phyloP scores from a whole-genome alignment of 2,888 invertebrate species.

The Lycia hirtaria region DNA sequence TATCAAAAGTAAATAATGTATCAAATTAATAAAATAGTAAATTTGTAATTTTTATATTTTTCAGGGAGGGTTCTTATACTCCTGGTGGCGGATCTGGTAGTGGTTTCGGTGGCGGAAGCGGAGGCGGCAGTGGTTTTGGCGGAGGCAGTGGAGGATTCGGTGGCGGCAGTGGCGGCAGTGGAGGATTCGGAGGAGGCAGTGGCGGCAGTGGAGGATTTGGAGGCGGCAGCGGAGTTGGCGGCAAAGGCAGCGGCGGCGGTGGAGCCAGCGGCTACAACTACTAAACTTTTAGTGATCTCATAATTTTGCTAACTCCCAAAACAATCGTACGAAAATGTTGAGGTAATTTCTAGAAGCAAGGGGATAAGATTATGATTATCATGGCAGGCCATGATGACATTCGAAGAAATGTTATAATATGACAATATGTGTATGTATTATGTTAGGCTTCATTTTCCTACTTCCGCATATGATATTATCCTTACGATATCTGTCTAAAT shows the following conservation, averaged over 20 bases:
- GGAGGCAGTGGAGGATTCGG: constrained; percentile 42
- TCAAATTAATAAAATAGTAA: too few species aligned
- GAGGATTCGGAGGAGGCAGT: constrained; percentile 45
- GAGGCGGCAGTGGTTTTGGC: constrained; percentile 34
- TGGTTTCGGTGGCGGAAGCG: constrained; percentile 42
- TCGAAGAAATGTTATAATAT: too few species aligned
- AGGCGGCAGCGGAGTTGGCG: constrained; percentile 38
- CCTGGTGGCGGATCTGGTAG: constrained; percentile 45
- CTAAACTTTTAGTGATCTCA: constrained; percentile 59
- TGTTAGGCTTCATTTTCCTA: too few species aligned
- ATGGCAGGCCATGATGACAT: not conserved
- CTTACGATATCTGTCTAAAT: too few species aligned
- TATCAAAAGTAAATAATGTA: too few species aligned
- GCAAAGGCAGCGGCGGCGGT: constrained; percentile 46
- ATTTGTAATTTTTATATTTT: constrained; percentile 33
- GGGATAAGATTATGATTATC: not conserved
- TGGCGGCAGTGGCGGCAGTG: constrained; percentile 51
- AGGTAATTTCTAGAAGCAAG: not conserved
- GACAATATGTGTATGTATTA: too few species aligned
- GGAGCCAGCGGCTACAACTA: constrained; percentile 69
- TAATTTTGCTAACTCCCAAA: constrained; percentile 43
- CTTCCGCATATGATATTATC: too few species aligned
- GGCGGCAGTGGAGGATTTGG: constrained; percentile 51
- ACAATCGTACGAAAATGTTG: constrained; percentile 44
- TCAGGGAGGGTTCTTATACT: constrained; percentile 76